A percentile compares a stretch with the other conserved stretches of the same genome.
Evolutionary conservation across 2,888 invertebrate species (phyloP).

Genomic region (Glaucopsyche alexis): DNA sequence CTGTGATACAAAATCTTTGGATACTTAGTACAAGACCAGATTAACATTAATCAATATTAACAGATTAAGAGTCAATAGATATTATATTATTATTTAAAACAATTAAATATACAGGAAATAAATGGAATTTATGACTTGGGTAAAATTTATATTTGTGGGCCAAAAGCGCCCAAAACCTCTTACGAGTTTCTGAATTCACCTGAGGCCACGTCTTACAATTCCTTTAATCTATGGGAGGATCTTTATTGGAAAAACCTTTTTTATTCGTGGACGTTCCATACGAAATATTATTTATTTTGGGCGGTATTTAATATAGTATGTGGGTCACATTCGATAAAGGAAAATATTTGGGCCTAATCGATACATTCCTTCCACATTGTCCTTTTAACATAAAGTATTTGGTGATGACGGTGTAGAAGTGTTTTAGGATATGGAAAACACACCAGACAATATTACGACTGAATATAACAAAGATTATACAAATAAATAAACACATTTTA

Average conservation of each 20-base stretch:
- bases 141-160: too few relatives aligned
- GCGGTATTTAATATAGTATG: conserved; percentile 34
- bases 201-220: conserved; percentile 5
- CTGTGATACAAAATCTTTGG: too few relatives aligned
- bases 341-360: conserved; percentile 43
- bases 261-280: conserved; percentile 15
- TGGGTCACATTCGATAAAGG: conserved; percentile 43
- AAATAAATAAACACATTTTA: too few relatives aligned
- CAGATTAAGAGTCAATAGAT: too few relatives aligned
- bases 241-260: conserved; percentile 20
- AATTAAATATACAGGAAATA: too few relatives aligned
- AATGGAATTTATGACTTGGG: too few relatives aligned
- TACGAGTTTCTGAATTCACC: conserved; percentile 27
- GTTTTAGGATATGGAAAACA: too few relatives aligned
- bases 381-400: background rate
- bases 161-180: background rate
- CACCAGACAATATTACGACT: too few relatives aligned
- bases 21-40: too few relatives aligned
- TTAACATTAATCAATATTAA: too few relatives aligned
- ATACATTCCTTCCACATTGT: conserved; percentile 22
- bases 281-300: conserved; percentile 21
- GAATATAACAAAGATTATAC: too few relatives aligned
- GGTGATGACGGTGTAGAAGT: background rate
- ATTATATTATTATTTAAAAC: too few relatives aligned
- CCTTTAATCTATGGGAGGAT: conserved; percentile 13